These are phyloP conservation scores for Formica selysi DNA, from an alignment of 1,140 invertebrate species.

Conservation along the genomic window DNA sequence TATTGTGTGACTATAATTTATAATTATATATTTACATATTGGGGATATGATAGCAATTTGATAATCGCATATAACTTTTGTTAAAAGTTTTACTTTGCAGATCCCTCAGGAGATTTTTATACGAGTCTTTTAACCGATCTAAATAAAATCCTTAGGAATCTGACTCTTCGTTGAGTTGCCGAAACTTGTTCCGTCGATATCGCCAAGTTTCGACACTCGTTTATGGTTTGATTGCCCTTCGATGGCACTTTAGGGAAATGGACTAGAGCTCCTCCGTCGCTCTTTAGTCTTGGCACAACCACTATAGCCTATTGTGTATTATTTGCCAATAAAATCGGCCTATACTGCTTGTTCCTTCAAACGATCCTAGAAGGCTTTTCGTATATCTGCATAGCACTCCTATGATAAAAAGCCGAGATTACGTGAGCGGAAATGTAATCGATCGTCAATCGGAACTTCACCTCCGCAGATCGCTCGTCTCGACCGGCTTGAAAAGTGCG, in stretches of 20 bases:
- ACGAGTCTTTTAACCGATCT: slow-evolving; percentile 52
- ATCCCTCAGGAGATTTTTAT: slow-evolving; percentile 40
- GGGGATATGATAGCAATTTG: neutral
- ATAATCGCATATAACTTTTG: neutral
- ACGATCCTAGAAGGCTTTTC: slow-evolving; percentile 1
- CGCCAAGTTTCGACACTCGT: slow-evolving; percentile 75
- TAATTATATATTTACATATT: neutral
- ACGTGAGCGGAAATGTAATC: slow-evolving; percentile 17
- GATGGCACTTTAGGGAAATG: slow-evolving; percentile 86
- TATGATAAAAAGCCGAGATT: neutral
- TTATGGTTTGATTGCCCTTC: slow-evolving; percentile 85
- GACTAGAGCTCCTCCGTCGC: slow-evolving; percentile 66
- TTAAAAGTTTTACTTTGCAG: slow-evolving; percentile 55
- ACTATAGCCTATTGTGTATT: slow-evolving; percentile 79
- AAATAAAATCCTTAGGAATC: slow-evolving; percentile 73
- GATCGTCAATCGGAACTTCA: neutral
- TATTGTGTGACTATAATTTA: neutral
- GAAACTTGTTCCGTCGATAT: slow-evolving; percentile 71
- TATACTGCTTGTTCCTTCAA: slow-evolving; percentile 18
- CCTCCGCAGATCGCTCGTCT: neutral
- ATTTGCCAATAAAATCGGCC: slow-evolving; percentile 80
- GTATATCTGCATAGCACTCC: neutral
- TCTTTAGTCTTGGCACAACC: slow-evolving; percentile 57
- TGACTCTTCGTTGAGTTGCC: slow-evolving; percentile 4
- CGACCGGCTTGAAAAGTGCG: slow-evolving; percentile 43